Base-by-base conservation (phyloP, 2,888 invertebrate species). In the Pegoplata infirma region DNA sequence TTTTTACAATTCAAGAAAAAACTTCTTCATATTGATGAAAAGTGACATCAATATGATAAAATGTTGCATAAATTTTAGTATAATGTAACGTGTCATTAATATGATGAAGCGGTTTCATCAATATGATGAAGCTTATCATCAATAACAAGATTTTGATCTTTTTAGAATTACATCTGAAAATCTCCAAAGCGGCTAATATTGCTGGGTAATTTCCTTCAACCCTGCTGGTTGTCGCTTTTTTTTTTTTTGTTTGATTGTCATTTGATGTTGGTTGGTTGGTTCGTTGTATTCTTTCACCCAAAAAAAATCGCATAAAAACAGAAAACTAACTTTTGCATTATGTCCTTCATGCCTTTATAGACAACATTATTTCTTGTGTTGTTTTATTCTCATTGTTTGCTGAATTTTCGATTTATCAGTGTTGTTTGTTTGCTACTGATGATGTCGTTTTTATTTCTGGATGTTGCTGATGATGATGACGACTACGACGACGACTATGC, bases 361-460 rank as follows among this genome's bases (percentile, higher is more conserved):
- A 44, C 10, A 8, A 16, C 10, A 21, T 40, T 44, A 58, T 56
- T 21, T 56, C n/a, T 17, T 16, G 36, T 21, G n/a, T n/a, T 19
- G 19, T 40, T n/a, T n/a, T 40, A n/a, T n/a, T n/a, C n/a, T 40
- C 8, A 40, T 40, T 40, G 36, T 58, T 58, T 16, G 21, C 28
- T 23, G n/a, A 58, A 19, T 40, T 58, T 40, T 58, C 40, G 21
- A 19, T 58, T 58, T 58, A 19, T 58, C 40, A 23, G 40, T 21
- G n/a, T 23, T 36, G 36, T 56, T 56, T 56, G 17, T 19, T n/a
- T 32, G 32, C 32, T 32, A 32, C 36, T 40, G 36, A 40, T 40
- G 36, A 40, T 40, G 36, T n/a, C n/a, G 14, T 40, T 14, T 23
- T 40, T 40, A 40, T 40, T 40, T 40, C 36, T n/a, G 36, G 14